phyloP scores from a whole-genome alignment of 2,113 vertebrate genomes.

The Urocynchramus pylzowi region DNA sequence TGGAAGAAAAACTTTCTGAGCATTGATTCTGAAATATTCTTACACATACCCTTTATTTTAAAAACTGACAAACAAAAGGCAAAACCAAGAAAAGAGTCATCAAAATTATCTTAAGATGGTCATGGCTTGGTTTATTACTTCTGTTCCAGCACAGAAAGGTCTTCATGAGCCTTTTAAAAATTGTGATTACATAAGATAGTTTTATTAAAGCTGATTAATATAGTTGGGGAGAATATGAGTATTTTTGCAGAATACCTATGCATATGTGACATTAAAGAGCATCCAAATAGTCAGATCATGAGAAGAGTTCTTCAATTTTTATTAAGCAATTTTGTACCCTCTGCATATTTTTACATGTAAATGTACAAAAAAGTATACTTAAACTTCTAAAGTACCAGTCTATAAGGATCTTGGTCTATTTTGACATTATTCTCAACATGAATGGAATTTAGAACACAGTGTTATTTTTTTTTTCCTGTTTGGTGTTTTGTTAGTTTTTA shows the following conservation, averaged over 20 bases:
- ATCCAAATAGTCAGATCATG: background rate
- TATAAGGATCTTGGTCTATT: background rate
- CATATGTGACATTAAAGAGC: background rate
- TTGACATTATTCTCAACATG: background rate
- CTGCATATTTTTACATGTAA: background rate
- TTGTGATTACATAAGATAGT: background rate
- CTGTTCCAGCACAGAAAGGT: background rate
- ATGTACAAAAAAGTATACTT: background rate
- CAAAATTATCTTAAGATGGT: background rate
- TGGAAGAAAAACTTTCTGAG: background rate
- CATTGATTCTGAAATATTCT: background rate
- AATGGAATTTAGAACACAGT: background rate
- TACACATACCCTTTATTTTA: background rate
- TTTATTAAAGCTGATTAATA: background rate
- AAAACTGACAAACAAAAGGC: background rate
- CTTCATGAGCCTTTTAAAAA: background rate
- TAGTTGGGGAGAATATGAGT: background rate
- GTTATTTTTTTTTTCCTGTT: background rate
- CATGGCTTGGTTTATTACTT: background rate
- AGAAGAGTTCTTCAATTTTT: background rate
- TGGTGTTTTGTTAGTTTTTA: fast-evolving
- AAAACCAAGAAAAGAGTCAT: background rate
- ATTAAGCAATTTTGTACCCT: background rate
- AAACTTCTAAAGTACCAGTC: background rate
- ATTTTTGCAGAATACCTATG: background rate